Percentiles rank a stretch among this genome's conserved stretches.
phyloP scores from a whole-genome alignment of 2,888 invertebrate genomes.

The Idaea dimidiata region DNA sequence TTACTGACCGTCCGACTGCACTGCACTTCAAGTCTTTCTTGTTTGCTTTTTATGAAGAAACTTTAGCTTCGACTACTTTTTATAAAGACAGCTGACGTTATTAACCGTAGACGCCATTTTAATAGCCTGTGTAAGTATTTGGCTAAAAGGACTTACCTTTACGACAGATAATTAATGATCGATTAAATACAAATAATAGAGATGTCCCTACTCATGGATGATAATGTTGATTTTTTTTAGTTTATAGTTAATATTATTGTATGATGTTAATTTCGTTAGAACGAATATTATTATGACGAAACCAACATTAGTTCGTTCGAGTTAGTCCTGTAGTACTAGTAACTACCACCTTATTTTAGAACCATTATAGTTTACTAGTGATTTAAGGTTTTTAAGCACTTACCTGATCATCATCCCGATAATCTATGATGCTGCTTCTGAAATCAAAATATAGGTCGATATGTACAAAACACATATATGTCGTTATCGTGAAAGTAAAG shows the following conservation, averaged over 20 bases:
- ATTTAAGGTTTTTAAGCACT: slow-evolving; percentile 31
- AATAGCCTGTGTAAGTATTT: slow-evolving; percentile 51
- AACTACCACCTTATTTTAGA: no score
- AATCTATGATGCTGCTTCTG: slow-evolving; percentile 74
- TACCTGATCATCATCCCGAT: slow-evolving; percentile 66
- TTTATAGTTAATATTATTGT: neutral
- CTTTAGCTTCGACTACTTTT: slow-evolving; percentile 39
- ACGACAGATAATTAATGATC: slow-evolving; percentile 26
- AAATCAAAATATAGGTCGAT: slow-evolving; percentile 34
- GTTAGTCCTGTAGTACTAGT: no score
- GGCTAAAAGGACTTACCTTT: slow-evolving; percentile 31
- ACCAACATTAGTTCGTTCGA: no score
- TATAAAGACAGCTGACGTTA: slow-evolving; percentile 49
- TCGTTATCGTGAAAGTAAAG: slow-evolving; percentile 32
- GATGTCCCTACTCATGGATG: neutral
- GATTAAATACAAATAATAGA: slow-evolving; percentile 9
- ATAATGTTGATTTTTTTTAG: neutral
- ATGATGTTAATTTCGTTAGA: no score
- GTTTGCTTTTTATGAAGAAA: neutral
- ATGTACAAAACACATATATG: neutral
- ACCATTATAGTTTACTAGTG: no score
- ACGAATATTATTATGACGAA: no score
- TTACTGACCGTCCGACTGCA: neutral
- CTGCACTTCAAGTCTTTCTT: slow-evolving; percentile 2
- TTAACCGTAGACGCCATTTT: slow-evolving; percentile 46